These are phyloP conservation scores for Pristionchus pacificus DNA, from an alignment of 1,140 invertebrate genomes.

Conservation along the genomic window DNA sequence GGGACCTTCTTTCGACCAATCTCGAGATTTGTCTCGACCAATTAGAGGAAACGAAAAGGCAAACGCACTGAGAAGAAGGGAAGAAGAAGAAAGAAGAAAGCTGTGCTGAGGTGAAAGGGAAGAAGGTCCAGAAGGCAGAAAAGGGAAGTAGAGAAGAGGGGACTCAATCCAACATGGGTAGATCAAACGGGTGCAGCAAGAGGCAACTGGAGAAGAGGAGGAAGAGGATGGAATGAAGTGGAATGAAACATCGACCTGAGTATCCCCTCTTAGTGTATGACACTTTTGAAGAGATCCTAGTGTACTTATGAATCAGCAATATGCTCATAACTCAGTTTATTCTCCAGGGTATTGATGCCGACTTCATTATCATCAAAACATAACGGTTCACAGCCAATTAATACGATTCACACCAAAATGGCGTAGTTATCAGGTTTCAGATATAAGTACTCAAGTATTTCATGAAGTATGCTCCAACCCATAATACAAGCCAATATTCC, in stretches of 20 bases:
- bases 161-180: conserved; percentile 7
- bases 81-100: background rate
- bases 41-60: conserved; percentile 6
- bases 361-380: too few relatives aligned
- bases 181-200: conserved; percentile 6
- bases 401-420: too few relatives aligned
- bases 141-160: conserved; percentile 16
- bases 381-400: too few relatives aligned
- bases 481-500: too few relatives aligned
- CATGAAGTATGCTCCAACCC: too few relatives aligned
- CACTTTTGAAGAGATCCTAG: too few relatives aligned
- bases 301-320: too few relatives aligned
- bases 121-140: conserved; percentile 7
- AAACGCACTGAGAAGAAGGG: background rate
- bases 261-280: background rate
- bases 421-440: too few relatives aligned
- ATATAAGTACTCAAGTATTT: too few relatives aligned
- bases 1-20: background rate
- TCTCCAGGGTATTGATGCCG: too few relatives aligned
- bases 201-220: conserved; percentile 7
- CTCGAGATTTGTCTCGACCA: too few relatives aligned
- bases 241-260: background rate
- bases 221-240: background rate
- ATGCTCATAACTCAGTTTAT: too few relatives aligned
- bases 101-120: background rate